A percentile compares a stretch with the other conserved stretches of the same genome.
phyloP scores from a whole-genome alignment of 2,888 invertebrate genomes.

The Cryptophagus acutangulus region DNA sequence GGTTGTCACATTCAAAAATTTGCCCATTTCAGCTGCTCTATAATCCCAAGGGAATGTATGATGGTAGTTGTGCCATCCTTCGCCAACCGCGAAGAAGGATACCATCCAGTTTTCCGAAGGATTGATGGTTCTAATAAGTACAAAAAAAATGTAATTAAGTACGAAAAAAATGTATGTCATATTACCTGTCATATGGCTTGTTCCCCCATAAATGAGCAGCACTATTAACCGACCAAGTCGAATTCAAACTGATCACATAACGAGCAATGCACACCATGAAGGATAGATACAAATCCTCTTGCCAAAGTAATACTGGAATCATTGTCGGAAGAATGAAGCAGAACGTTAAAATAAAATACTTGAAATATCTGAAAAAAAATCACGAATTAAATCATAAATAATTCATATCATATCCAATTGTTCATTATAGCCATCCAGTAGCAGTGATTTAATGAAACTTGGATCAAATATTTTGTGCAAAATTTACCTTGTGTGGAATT shows the following conservation, averaged over 20 bases:
- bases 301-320: conserved; percentile 63
- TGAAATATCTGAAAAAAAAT: conserved; percentile 29
- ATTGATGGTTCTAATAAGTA: conserved; percentile 60
- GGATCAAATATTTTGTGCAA: too few species aligned
- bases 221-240: conserved; percentile 88
- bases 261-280: conserved; percentile 39
- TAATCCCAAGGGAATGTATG: conserved; percentile 95
- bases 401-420: too few species aligned
- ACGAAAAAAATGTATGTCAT: conserved; percentile 26
- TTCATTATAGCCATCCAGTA: too few species aligned
- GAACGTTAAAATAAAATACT: conserved; percentile 51
- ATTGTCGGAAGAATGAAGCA: conserved; percentile 56
- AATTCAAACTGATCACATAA: conserved; percentile 71
- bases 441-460: too few species aligned
- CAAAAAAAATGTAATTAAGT: background rate
- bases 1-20: conserved; percentile 61
- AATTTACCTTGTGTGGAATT: conserved; percentile 73
- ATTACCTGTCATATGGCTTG: conserved; percentile 77
- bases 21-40: conserved; percentile 77
- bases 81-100: conserved; percentile 69
- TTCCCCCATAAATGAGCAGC: conserved; percentile 87
- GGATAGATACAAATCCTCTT: conserved; percentile 48
- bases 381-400: conserved; percentile 2
- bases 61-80: conserved; percentile 93
- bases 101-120: conserved; percentile 75